A percentile compares a stretch with the other conserved stretches of the same genome.
phyloP scores from a whole-genome alignment of 2,113 vertebrate species.

The Lipophrys pholis region DNA sequence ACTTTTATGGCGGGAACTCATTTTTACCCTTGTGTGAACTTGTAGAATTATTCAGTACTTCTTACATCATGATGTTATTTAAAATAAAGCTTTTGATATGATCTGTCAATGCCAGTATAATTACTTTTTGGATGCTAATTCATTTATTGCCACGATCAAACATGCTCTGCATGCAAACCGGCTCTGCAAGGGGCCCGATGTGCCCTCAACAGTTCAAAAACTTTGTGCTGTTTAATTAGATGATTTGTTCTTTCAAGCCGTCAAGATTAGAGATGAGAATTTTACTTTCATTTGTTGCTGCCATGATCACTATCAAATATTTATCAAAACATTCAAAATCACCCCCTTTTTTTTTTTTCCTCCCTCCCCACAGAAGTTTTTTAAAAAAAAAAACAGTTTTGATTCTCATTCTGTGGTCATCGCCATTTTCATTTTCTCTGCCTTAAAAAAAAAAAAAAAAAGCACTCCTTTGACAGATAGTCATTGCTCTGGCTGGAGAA shows the following conservation, averaged over 20 bases:
- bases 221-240: not conserved
- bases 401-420: not conserved
- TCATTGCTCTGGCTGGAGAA: conserved; percentile 28
- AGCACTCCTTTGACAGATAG: not conserved
- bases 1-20: conserved; percentile 15
- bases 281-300: not conserved
- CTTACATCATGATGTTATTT: conserved; percentile 11
- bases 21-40: conserved; percentile 15
- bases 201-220: not conserved
- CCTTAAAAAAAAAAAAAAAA: conserved; percentile 2
- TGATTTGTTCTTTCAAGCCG: not conserved
- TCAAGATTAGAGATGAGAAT: not conserved
- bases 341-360: not conserved
- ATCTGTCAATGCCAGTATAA: not conserved
- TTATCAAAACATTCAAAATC: not conserved
- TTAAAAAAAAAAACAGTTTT: not conserved
- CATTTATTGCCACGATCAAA: not conserved
- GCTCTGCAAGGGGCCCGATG: no score
- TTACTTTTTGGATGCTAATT: not conserved
- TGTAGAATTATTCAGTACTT: conserved; percentile 19
- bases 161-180: not conserved
- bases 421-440: not conserved
- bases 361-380: not conserved
- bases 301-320: not conserved
- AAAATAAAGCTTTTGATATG: conserved; percentile 12